phyloP scores from a whole-genome alignment of 2,888 invertebrate species.

The Thymelicus sylvestris region DNA sequence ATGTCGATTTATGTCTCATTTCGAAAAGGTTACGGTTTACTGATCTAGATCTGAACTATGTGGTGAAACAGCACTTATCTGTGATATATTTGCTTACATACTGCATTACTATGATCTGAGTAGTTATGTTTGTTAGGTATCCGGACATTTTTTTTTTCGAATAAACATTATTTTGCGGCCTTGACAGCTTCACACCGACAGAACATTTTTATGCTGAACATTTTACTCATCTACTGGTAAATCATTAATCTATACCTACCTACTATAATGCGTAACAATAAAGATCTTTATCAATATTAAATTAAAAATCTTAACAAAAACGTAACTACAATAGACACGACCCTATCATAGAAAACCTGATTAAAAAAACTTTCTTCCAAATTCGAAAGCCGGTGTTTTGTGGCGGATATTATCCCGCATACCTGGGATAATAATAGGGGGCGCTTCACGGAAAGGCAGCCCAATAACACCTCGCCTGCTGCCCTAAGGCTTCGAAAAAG shows the following conservation, averaged over 20 bases:
- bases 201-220: no score
- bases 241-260: no score
- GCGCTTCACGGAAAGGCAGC: slow-evolving; percentile 46
- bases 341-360: slow-evolving; percentile 16
- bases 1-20: slow-evolving; percentile 29
- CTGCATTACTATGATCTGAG: no score
- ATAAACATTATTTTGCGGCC: no score
- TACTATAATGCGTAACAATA: not conserved
- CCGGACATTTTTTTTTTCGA: no score
- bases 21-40: not conserved
- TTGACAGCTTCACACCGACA: no score
- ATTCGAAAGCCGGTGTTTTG: slow-evolving; percentile 58
- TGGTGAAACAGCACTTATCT: not conserved
- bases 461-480: slow-evolving; percentile 64
- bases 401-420: slow-evolving; percentile 48
- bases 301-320: not conserved
- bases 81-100: no score
- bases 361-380: slow-evolving; percentile 60
- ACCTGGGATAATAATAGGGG: slow-evolving; percentile 79
- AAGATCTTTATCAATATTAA: slow-evolving; percentile 1
- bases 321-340: slow-evolving; percentile 9
- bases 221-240: no score
- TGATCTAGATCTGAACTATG: not conserved
- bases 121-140: no score
- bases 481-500: slow-evolving; percentile 27